Percentiles rank a stretch among this genome's conserved stretches.
Evolutionary conservation across 2,888 invertebrate species (phyloP).

Genomic region (Drosophila trichaetosa): DNA sequence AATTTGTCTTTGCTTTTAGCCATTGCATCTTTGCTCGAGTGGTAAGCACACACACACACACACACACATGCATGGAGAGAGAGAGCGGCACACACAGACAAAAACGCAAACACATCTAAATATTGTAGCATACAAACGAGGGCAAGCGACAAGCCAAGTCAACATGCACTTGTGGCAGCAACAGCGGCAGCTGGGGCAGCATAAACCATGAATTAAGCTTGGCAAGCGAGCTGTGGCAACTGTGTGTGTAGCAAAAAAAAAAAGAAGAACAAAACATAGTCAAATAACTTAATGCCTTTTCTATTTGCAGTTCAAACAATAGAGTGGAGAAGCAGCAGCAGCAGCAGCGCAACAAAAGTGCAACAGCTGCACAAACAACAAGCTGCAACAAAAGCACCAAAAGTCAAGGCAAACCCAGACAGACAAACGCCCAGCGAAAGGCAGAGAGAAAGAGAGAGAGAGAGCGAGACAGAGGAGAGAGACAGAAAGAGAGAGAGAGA

Average conservation of each 20-base stretch:
- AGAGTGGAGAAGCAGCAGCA: constrained; percentile 21
- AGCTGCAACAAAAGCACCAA: constrained; percentile 54
- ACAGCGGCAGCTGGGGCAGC: constrained; percentile 18
- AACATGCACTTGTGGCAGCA: constrained; percentile 63
- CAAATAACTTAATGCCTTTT: constrained; percentile 76
- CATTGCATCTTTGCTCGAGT: constrained; percentile 65
- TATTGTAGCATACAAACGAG: constrained; percentile 74
- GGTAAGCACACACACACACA: constrained; percentile 52
- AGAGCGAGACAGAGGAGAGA: not conserved
- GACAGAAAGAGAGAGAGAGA: constrained; percentile 2
- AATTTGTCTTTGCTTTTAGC: constrained; percentile 59
- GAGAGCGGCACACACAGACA: constrained; percentile 2
- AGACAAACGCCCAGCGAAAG: constrained; percentile 17
- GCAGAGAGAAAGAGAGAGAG: not conserved
- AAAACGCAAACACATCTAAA: constrained; percentile 53
- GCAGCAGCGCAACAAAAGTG: constrained; percentile 66
- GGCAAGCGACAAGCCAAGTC: constrained; percentile 70
- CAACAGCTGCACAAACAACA: constrained; percentile 69
- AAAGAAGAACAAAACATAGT: constrained; percentile 56
- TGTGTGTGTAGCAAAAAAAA: not conserved
- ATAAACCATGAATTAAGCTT: constrained; percentile 49
- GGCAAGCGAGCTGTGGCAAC: constrained; percentile 22
- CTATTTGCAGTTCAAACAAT: constrained; percentile 77
- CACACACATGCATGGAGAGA: constrained; percentile 19
- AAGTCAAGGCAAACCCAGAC: constrained; percentile 59